Conservation (phyloP, 2,888 invertebrate genomes). For the Leistus spinibarbis region DNA sequence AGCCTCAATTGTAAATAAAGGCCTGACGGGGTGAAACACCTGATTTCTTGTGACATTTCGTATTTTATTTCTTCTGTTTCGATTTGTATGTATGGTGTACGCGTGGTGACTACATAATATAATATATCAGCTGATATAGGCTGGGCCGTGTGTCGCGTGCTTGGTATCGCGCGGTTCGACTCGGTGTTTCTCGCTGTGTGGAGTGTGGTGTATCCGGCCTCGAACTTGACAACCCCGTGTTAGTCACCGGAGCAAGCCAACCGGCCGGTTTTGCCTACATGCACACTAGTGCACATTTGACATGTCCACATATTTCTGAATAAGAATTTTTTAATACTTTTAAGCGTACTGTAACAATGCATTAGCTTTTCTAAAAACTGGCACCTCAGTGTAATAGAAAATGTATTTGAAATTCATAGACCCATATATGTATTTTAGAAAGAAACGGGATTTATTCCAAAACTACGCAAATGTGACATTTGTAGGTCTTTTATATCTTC, state of each 20-base stretch:
- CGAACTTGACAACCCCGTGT: constrained; percentile 1
- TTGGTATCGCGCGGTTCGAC: not conserved
- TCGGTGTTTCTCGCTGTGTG: not conserved
- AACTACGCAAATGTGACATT: too few species aligned
- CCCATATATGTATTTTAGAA: too few species aligned
- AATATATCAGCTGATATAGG: not conserved
- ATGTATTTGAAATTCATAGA: not conserved
- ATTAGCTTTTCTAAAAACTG: too few species aligned
- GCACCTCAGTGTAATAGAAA: not conserved
- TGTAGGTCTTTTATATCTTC: too few species aligned
- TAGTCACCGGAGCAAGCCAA: constrained; percentile 2
- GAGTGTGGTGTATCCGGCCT: not conserved
- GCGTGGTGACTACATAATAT: not conserved
- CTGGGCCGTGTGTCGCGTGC: not conserved
- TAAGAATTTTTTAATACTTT: too few species aligned
- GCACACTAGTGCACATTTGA: not conserved
- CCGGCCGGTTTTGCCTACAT: not conserved
- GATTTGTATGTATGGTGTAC: not conserved
- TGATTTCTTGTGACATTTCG: not conserved
- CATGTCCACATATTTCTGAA: not conserved
- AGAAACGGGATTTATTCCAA: too few species aligned
- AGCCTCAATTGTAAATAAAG: too few species aligned
- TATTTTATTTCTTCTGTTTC: not conserved
- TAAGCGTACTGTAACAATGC: too few species aligned
- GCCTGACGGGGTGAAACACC: not conserved